A percentile compares a stretch with the other conserved stretches of the same genome.
These are phyloP conservation scores for Balearica regulorum DNA, from an alignment of 2,797 vertebrate species.

Conservation along the genomic window DNA sequence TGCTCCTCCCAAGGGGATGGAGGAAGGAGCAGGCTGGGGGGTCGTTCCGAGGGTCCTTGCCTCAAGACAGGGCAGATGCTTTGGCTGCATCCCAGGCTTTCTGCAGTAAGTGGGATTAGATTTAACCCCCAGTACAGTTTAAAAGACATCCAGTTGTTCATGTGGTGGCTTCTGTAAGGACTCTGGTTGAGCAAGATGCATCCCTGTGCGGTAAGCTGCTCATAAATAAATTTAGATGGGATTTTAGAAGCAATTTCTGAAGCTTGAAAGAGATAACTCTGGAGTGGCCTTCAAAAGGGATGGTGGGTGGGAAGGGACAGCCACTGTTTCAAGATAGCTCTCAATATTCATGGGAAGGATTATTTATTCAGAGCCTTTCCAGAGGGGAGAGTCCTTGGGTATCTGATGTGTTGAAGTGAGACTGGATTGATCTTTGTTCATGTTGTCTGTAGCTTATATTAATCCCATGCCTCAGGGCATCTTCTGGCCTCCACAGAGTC, in stretches of 20 bases:
- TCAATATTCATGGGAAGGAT: conserved; percentile 10
- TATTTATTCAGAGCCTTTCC: conserved; percentile 3
- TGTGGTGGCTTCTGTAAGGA: not conserved
- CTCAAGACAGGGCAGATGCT: not conserved
- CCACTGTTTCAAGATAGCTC: not conserved
- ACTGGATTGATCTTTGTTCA: not conserved
- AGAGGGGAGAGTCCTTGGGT: not conserved
- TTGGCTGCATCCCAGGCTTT: not conserved
- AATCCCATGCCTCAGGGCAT: not conserved
- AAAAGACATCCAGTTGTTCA: not conserved
- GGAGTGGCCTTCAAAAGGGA: conserved; percentile 9
- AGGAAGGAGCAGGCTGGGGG: not conserved
- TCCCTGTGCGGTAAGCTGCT: not conserved
- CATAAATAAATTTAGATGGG: not conserved
- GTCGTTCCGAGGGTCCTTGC: not conserved
- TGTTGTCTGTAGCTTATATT: not conserved
- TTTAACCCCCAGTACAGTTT: not conserved
- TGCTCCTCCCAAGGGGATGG: not conserved
- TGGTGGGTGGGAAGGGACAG: conserved; percentile 1
- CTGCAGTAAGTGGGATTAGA: not conserved
- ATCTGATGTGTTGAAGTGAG: not conserved
- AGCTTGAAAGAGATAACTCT: not conserved
- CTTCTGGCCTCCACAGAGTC: not conserved
- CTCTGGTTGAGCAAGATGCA: not conserved
- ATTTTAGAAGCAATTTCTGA: conserved; percentile 38